Evolutionary conservation across 2,888 invertebrate species (phyloP).

Genomic region (Aethes cnicana): DNA sequence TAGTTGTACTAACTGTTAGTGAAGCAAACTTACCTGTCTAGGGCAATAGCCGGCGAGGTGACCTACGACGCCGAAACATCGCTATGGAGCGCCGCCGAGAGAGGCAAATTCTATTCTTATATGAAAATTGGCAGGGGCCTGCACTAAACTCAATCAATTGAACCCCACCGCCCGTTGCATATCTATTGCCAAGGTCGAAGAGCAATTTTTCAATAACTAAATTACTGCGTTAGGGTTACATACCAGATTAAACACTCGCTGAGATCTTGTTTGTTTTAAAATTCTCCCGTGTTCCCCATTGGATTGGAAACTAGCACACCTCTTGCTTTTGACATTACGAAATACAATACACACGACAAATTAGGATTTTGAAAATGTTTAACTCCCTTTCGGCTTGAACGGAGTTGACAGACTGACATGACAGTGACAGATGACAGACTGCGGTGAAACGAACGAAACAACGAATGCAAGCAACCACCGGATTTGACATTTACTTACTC

Average conservation of each 20-base stretch:
- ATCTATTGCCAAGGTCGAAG: constrained; percentile 44
- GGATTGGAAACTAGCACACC: neutral
- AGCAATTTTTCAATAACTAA: constrained; percentile 28
- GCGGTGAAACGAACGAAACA: too few species aligned
- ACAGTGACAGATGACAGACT: too few species aligned
- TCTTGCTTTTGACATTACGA: neutral
- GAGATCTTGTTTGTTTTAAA: neutral
- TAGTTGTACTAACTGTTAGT: neutral
- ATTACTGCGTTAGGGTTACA: constrained; percentile 7
- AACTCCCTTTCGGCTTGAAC: too few species aligned
- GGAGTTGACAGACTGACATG: too few species aligned
- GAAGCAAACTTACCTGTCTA: neutral
- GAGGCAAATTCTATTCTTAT: constrained; percentile 12
- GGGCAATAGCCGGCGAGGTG: too few species aligned
- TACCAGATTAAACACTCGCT: neutral
- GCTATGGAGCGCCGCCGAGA: neutral
- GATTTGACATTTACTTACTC: too few species aligned
- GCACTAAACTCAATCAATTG: constrained; percentile 41
- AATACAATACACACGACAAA: too few species aligned
- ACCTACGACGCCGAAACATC: neutral
- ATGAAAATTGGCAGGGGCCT: constrained; percentile 40
- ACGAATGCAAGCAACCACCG: too few species aligned
- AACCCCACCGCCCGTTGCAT: constrained; percentile 41
- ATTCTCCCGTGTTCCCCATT: neutral
- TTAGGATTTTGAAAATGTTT: too few species aligned